Evolutionary conservation across 2,888 invertebrate genomes (phyloP).

Genomic region (Drosophila helvetica): DNA sequence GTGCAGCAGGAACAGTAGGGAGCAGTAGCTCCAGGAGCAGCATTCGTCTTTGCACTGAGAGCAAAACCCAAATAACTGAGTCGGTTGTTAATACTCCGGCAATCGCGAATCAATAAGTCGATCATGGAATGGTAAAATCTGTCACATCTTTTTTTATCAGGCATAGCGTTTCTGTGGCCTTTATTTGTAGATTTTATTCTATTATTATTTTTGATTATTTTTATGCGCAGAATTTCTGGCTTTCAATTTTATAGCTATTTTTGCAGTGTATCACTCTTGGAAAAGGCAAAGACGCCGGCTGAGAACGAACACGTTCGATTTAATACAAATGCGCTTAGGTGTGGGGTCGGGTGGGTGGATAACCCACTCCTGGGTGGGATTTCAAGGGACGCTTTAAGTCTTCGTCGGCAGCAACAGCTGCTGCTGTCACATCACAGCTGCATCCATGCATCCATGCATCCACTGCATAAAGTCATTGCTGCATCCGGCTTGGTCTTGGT

Average conservation of each 20-base stretch:
- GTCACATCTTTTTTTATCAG: too few relatives aligned
- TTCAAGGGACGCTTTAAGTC: slow-evolving; percentile 69
- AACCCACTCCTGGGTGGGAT: slow-evolving; percentile 41
- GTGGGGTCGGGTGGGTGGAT: slow-evolving; percentile 5
- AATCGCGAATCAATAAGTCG: not conserved
- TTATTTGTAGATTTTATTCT: too few relatives aligned
- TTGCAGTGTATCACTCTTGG: not conserved
- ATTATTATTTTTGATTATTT: too few relatives aligned
- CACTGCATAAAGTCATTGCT: slow-evolving; percentile 60
- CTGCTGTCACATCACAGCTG: slow-evolving; percentile 56
- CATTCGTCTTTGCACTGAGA: slow-evolving; percentile 18
- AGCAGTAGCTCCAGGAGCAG: slow-evolving; percentile 29
- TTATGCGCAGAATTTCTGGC: not conserved
- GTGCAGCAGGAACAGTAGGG: slow-evolving; percentile 41
- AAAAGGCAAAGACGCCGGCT: slow-evolving; percentile 40
- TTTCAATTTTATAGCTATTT: too few relatives aligned
- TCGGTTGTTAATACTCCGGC: too few relatives aligned
- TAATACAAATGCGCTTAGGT: slow-evolving; percentile 75
- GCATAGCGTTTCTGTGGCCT: too few relatives aligned
- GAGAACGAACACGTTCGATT: slow-evolving; percentile 69
- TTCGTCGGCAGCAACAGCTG: slow-evolving; percentile 69
- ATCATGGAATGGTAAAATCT: not conserved
- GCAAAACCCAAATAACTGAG: not conserved
- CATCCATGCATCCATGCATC: slow-evolving; percentile 53
- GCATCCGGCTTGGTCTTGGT: slow-evolving; percentile 32